Conservation (phyloP, 2,888 invertebrate genomes). For the Dastarcus helophoroides region DNA sequence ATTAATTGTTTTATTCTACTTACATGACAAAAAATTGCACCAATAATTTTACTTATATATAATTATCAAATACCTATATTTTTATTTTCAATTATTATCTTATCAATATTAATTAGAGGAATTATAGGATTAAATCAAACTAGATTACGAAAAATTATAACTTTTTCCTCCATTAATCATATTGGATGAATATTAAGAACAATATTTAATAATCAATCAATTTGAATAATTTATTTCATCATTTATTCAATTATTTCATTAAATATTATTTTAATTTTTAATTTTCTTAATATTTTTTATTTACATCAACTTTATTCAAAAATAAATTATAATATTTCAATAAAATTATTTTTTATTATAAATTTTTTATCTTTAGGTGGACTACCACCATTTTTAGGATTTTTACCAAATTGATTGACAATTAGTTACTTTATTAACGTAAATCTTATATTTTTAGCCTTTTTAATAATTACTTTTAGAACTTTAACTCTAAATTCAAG, state of each 20-base stretch:
- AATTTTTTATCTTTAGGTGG: conserved; percentile 48
- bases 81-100: conserved; percentile 37
- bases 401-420: conserved; percentile 49
- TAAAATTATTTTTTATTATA: conserved; percentile 42
- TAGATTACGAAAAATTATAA: conserved; percentile 43
- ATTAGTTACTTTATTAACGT: conserved; percentile 42
- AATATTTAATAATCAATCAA: conserved; percentile 17
- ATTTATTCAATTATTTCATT: conserved; percentile 39
- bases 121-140: conserved; percentile 38
- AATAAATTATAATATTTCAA: conserved; percentile 31
- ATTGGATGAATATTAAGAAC: conserved; percentile 39
- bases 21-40: conserved; percentile 55
- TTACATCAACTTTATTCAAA: conserved; percentile 42
- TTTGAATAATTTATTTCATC: conserved; percentile 29
- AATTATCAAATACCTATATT: conserved; percentile 31
- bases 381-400: conserved; percentile 49
- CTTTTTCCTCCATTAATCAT: conserved; percentile 54
- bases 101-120: conserved; percentile 40
- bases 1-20: conserved; percentile 44
- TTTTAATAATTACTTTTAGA: conserved; percentile 42
- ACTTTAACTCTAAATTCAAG: conserved; percentile 44
- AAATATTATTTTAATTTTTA: conserved; percentile 39
- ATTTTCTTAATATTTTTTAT: conserved; percentile 39
- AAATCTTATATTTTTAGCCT: conserved; percentile 35
- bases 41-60: conserved; percentile 38